Percentiles rank a stretch among this genome's conserved stretches.
These are phyloP conservation scores for Trogon melanurus DNA, from an alignment of 2,113 vertebrate genomes.

Conservation along the genomic window DNA sequence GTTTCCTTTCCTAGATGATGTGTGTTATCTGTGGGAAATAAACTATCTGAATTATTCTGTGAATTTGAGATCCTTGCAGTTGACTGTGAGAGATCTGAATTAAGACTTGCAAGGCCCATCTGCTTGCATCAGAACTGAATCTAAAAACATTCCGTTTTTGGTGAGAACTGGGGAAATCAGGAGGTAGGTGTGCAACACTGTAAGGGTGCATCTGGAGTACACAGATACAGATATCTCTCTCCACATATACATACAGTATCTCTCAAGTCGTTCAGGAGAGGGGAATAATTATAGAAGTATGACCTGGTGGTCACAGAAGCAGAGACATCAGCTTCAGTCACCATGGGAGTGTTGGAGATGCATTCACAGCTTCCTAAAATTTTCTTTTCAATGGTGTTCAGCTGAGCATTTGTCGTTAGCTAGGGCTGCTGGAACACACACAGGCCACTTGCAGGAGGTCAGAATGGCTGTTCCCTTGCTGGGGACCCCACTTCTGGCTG, in stretches of 20 bases:
- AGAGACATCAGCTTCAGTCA: not conserved
- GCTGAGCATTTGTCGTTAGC: not conserved
- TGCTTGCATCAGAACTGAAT: slow-evolving; percentile 13
- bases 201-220: not conserved
- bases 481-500: not conserved
- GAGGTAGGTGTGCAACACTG: not conserved
- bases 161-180: not conserved
- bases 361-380: not conserved
- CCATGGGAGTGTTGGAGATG: not conserved
- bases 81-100: not conserved
- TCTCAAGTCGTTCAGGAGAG: not conserved
- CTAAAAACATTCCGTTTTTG: not conserved
- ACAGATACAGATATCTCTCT: too few relatives aligned
- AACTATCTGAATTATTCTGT: slow-evolving; percentile 3
- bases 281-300: not conserved
- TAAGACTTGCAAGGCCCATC: not conserved
- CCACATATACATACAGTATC: too few relatives aligned
- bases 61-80: not conserved
- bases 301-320: slow-evolving; percentile 2
- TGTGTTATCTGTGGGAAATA: not conserved
- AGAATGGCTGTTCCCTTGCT: not conserved
- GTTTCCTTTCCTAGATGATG: not conserved
- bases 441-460: not conserved
- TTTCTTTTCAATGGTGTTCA: not conserved
- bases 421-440: not conserved